Base-by-base conservation (phyloP, 2,797 vertebrate genomes). In the Benthosema pterotum region DNA sequence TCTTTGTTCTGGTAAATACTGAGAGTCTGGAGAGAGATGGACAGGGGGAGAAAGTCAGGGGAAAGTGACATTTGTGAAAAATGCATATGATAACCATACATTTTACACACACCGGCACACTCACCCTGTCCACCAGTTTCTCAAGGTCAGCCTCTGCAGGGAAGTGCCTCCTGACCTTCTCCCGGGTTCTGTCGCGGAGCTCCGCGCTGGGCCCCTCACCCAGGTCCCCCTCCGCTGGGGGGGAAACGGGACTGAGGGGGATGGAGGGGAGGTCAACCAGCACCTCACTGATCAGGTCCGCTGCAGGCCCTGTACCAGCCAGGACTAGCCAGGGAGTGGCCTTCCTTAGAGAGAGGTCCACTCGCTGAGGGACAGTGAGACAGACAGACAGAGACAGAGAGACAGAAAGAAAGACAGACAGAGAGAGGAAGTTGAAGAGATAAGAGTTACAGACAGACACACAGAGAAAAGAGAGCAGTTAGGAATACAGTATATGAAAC, bases 241-340 rank as follows among this genome's bases (percentile, higher is more conserved):
- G 45, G 2, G 69, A 60, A 2, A 64, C 47, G 19, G 80, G 66
- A 48, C 54, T 63, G 74, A 75, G 53, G 38, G 63, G n/a, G 2
- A 59, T 13, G 1, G 55, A 1, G 22, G 83, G 50, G 1, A 87
- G 82, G 11, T 88, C 85, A 9, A 53, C 79, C 60, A 95, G 67
- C 25, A 93, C 69, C 70, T 94, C 93, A 0, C 86, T 80, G 80
- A 96, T 83, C 54, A 94, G 89, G 72, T 96, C 94, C 0, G 95
- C 94, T 0, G 93, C 93, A 0, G 90, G 91, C 51, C 95, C 95
- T 0, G 95, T 94, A 13, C 93, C 93, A 0, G 88, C 85, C 47
- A 96, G 85, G 42, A 96, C 80, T 60, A 96, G 74, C 87, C 94
- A 96, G 32, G 95, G 95, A 0, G 87, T 94, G 13, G 75, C 60